These are phyloP conservation scores for Holacanthella duospinosa DNA, from an alignment of 2,888 invertebrate species.

Conservation along the genomic window DNA sequence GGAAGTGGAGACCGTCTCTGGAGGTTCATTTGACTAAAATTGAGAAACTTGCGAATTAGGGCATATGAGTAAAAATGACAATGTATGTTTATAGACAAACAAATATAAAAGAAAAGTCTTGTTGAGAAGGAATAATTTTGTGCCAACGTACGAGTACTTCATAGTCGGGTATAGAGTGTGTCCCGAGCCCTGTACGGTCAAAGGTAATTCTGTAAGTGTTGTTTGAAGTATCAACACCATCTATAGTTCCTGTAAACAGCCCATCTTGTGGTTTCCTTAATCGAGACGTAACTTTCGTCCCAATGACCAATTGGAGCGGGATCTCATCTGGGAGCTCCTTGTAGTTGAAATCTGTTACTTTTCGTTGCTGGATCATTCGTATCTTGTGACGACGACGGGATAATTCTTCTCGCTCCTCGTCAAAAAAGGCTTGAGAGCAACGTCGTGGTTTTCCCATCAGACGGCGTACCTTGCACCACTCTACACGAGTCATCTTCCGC, in stretches of 20 bases:
- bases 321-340: constrained; percentile 90
- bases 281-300: constrained; percentile 85
- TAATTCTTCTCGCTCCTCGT: constrained; percentile 82
- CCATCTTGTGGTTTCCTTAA: constrained; percentile 89
- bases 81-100: no score
- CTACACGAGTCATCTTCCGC: constrained; percentile 68
- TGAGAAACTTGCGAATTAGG: neutral
- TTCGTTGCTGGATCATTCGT: constrained; percentile 81
- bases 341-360: constrained; percentile 57
- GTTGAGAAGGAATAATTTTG: no score
- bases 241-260: constrained; percentile 82
- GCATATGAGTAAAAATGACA: neutral
- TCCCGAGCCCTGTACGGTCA: constrained; percentile 81
- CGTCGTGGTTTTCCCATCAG: constrained; percentile 96
- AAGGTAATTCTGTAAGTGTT: constrained; percentile 91
- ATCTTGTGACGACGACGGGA: constrained; percentile 85
- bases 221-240: constrained; percentile 88
- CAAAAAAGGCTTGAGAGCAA: constrained; percentile 83
- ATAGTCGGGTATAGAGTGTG: constrained; percentile 90
- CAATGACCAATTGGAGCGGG: constrained; percentile 85
- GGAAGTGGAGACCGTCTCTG: constrained; percentile 77
- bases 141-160: constrained; percentile 65
- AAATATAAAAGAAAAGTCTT: no score
- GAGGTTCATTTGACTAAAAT: constrained; percentile 67
- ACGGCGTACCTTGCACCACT: constrained; percentile 90